Base-by-base conservation (phyloP, 2,113 vertebrate species). In the Benitochromis conjunctus region DNA sequence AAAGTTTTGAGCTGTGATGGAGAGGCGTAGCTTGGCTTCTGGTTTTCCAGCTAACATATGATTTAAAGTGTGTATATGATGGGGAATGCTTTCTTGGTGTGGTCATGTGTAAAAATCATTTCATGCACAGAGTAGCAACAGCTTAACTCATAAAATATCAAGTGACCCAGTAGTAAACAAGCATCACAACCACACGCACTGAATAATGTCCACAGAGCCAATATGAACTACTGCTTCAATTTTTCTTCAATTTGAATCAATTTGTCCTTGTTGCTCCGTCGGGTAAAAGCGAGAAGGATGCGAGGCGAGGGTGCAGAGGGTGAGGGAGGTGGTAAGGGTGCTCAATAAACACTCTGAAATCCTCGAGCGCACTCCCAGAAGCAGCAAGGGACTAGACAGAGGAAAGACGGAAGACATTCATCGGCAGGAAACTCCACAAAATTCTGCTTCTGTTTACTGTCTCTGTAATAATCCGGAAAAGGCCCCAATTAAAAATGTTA, bases 401-500 rank as follows among this genome's bases (percentile, higher is more conserved):
- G 74, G 78, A 88, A 85, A 58, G 83, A 87, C 56, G 46, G 56
- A 86, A 38, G 82, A 83, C 84, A 1, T 48, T 89, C 79, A 54
- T 83, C 10, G 12, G 58, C 51, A 85, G 81, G 81, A 89, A 82
- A 80, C 85, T 10, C 29, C 19, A 19, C 26, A 16, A 31, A 83
- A 81, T 85, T 84, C 60, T 71, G 71, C 10, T 13, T 76, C 18
- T 86, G 43, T 69, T 84, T 77, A 84, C 86, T 57, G 82, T 91
- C 60, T 69, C 21, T 55, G n/a, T 53, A 36, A 80, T 83, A 81
- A 82, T 82, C 82, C 41, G 86, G 89, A 82, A 51, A 19, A 5
- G 1, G 55, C 24, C 7, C 86, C 88, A 88, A 88, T 90, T 58
- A 85, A 89, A 91, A 88, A 81, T 92, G 91, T 91, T 85, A 88